phyloP scores from a whole-genome alignment of 2,888 invertebrate genomes.

The Phragmatobia fuliginosa region DNA sequence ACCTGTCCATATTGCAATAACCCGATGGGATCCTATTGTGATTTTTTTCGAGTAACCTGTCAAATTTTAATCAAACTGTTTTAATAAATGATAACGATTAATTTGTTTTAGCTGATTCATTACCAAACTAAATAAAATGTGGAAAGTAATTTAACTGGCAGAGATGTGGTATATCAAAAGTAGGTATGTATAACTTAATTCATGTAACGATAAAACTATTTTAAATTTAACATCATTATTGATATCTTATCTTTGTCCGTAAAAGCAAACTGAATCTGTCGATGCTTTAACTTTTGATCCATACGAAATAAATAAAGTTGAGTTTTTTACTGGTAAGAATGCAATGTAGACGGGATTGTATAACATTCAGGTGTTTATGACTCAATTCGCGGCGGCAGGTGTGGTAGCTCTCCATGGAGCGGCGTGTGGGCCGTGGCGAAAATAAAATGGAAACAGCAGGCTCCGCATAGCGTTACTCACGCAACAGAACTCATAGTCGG shows the following conservation, averaged over 20 bases:
- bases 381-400: slow-evolving; percentile 76
- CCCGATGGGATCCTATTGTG: slow-evolving; percentile 52
- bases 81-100: background rate
- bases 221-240: background rate
- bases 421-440: slow-evolving; percentile 78
- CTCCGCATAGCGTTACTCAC: slow-evolving; percentile 72
- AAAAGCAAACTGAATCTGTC: background rate
- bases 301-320: slow-evolving; percentile 36
- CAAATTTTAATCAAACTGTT: slow-evolving; percentile 19
- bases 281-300: slow-evolving; percentile 15
- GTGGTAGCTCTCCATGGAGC: slow-evolving; percentile 69
- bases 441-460: slow-evolving; percentile 77
- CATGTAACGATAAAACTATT: background rate
- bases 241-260: background rate
- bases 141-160: background rate
- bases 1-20: slow-evolving; percentile 64
- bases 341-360: slow-evolving; percentile 68
- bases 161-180: background rate
- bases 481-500: slow-evolving; percentile 65
- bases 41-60: slow-evolving; percentile 47
- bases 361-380: slow-evolving; percentile 82
- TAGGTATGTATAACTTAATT: background rate
- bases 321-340: slow-evolving; percentile 54
- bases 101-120: slow-evolving; percentile 2
- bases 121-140: background rate